phyloP scores from a whole-genome alignment of 2,888 invertebrate genomes.

The Macaria notata region DNA sequence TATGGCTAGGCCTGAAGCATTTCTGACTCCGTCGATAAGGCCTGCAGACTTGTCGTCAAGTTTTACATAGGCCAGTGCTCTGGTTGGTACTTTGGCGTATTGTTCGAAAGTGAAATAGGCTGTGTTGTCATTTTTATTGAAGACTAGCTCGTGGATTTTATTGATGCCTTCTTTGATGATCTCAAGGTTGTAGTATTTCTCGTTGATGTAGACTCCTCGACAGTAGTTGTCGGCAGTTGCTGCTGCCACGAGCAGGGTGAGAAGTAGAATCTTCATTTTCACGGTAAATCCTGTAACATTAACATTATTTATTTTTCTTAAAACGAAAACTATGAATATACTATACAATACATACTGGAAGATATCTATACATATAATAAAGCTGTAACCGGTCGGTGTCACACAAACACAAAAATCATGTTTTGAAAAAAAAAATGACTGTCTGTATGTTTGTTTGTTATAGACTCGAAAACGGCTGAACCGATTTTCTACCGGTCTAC shows the following conservation, averaged over 20 bases:
- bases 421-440: too few relatives aligned
- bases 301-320: too few relatives aligned
- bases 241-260: constrained; percentile 39
- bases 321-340: too few relatives aligned
- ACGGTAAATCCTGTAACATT: not conserved
- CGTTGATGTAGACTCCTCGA: constrained; percentile 53
- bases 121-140: constrained; percentile 60
- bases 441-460: too few relatives aligned
- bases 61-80: constrained; percentile 55
- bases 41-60: constrained; percentile 47
- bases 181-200: constrained; percentile 58
- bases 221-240: constrained; percentile 50
- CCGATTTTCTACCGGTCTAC: too few relatives aligned
- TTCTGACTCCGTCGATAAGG: constrained; percentile 57
- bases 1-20: constrained; percentile 63
- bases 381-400: too few relatives aligned
- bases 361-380: too few relatives aligned
- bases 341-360: too few relatives aligned
- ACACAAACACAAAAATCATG: too few relatives aligned
- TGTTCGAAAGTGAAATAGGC: constrained; percentile 67
- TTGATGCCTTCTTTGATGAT: constrained; percentile 67
- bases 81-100: constrained; percentile 44
- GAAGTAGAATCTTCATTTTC: constrained; percentile 40
- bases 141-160: constrained; percentile 53
- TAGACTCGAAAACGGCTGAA: too few relatives aligned